Conservation (phyloP, 1,140 invertebrate genomes). For the Drosophila ercepeae region DNA sequence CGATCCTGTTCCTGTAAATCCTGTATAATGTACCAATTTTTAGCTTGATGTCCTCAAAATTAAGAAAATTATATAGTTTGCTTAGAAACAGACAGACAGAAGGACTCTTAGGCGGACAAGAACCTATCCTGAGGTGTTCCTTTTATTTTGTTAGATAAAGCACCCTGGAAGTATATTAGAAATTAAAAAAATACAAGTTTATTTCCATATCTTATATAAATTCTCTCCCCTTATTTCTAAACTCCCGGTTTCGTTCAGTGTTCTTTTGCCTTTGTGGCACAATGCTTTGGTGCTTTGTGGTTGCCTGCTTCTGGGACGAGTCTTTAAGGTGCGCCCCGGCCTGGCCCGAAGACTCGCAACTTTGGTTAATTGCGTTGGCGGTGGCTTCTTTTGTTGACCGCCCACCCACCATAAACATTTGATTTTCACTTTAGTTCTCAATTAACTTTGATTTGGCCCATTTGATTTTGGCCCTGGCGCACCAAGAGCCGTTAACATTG, state of each 20-base stretch:
- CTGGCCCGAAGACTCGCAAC: constrained; percentile 45
- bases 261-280: background rate
- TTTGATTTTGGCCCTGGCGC: constrained; percentile 64
- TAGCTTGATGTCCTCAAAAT: too few species aligned
- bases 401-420: constrained; percentile 64
- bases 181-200: too few species aligned
- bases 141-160: too few species aligned
- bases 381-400: constrained; percentile 41
- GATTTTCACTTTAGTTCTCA: constrained; percentile 81
- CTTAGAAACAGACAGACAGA: too few species aligned
- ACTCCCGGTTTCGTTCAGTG: background rate
- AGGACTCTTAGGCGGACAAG: too few species aligned
- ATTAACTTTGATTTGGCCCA: constrained; percentile 80
- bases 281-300: constrained; percentile 21
- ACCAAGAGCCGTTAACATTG: constrained; percentile 69
- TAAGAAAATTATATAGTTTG: too few species aligned
- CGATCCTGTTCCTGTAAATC: too few species aligned
- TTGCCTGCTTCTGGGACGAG: constrained; percentile 13
- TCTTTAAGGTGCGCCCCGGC: constrained; percentile 63
- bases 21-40: too few species aligned
- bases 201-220: too few species aligned
- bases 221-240: too few species aligned
- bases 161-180: too few species aligned
- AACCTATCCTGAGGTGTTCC: too few species aligned
- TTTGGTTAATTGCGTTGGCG: constrained; percentile 74